phyloP scores from a whole-genome alignment of 37 sponge, comb jelly and placozoan genomes.

The Beroe forskalii region DNA sequence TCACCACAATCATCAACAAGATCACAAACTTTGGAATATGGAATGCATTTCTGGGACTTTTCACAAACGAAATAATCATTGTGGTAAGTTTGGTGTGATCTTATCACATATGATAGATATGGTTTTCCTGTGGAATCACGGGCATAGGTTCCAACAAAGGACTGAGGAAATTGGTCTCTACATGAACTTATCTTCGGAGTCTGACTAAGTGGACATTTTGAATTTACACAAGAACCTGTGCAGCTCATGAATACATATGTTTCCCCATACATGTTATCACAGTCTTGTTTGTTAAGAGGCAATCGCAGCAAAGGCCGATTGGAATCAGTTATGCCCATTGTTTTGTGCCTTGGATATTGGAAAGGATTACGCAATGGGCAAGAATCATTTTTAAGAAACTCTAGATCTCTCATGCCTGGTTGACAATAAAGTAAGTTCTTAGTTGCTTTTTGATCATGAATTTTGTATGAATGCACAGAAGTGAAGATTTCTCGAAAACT shows the following conservation, averaged over 20 bases:
- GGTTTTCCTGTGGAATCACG: neutral
- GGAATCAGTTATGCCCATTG: neutral
- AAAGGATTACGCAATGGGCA: neutral
- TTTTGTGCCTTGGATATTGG: neutral
- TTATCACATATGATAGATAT: neutral
- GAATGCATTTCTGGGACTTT: neutral
- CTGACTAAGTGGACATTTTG: neutral
- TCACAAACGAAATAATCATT: neutral
- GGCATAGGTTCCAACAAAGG: neutral
- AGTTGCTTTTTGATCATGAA: neutral
- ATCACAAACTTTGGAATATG: slow-evolving; percentile 1
- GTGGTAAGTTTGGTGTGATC: neutral
- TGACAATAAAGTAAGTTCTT: neutral
- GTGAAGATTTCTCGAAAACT: neutral
- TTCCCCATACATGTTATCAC: neutral
- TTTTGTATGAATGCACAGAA: neutral
- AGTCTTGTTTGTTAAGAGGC: neutral
- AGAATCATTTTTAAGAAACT: neutral
- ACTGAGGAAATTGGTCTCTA: neutral
- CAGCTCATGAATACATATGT: neutral
- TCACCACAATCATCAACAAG: slow-evolving; percentile 14
- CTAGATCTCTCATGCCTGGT: neutral
- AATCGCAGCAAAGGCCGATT: neutral
- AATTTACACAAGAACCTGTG: neutral
- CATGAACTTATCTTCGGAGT: neutral